A percentile compares a stretch with the other conserved stretches of the same genome.
Conservation (phyloP, 2,113 vertebrate species). For the Cynocephalus volans region DNA sequence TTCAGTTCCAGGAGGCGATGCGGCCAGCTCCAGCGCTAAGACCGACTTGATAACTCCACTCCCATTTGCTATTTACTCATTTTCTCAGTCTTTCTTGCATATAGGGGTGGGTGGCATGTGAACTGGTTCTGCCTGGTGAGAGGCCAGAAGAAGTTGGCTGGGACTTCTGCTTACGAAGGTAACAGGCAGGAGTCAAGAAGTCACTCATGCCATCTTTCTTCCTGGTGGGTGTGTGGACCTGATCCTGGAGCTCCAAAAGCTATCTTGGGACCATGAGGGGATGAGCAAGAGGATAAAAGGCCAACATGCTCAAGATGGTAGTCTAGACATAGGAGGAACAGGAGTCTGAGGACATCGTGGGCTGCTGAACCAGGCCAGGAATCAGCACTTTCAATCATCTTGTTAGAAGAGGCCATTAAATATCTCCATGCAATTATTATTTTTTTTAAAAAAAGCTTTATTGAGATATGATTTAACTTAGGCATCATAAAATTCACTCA, state of each 20-base stretch:
- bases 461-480: neutral
- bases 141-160: neutral
- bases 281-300: neutral
- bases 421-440: neutral
- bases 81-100: neutral
- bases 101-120: neutral
- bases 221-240: neutral
- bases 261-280: neutral
- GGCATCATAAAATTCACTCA: neutral
- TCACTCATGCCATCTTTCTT: neutral
- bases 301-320: fast-evolving
- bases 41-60: neutral
- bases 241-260: too few species aligned
- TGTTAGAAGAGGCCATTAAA: neutral
- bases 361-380: neutral
- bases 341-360: neutral
- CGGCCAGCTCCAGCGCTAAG: neutral
- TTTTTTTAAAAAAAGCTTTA: neutral
- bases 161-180: neutral
- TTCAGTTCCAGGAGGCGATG: neutral
- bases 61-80: too few species aligned
- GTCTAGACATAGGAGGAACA: neutral
- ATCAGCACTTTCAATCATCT: neutral
- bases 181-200: neutral
- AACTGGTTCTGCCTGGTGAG: neutral